phyloP scores from a whole-genome alignment of 2,797 vertebrate genomes.

The Enteromius radiatus region DNA sequence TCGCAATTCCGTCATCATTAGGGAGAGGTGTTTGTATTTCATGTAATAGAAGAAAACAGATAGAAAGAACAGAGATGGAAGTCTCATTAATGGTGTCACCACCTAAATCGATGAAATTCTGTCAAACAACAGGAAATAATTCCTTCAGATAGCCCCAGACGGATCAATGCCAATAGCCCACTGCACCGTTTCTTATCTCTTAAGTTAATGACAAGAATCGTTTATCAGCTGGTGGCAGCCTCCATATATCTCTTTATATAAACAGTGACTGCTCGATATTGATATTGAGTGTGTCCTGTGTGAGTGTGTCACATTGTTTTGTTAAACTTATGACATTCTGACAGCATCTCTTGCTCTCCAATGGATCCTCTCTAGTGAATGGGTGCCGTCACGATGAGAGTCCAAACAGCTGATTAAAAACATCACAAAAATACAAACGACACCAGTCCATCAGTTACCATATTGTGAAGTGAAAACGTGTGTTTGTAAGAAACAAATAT shows the following conservation, averaged over 20 bases:
- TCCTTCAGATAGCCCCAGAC: constrained; percentile 33
- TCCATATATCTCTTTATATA: constrained; percentile 15
- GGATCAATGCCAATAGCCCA: constrained; percentile 67
- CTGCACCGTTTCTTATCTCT: constrained; percentile 41
- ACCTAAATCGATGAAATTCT: constrained; percentile 59
- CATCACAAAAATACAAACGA: not conserved
- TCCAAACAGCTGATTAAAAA: not conserved
- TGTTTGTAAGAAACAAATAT: not conserved
- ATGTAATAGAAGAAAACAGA: constrained; percentile 16
- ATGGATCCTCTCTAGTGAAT: not conserved
- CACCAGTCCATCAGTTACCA: not conserved
- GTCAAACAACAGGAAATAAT: constrained; percentile 58
- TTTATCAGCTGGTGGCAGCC: constrained; percentile 34
- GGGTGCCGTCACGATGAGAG: not conserved
- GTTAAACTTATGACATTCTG: not conserved
- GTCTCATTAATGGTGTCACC: constrained; percentile 66
- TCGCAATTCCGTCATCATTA: constrained; percentile 31
- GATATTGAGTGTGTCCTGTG: not conserved
- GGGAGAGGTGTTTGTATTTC: constrained; percentile 13
- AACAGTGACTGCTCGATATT: not conserved
- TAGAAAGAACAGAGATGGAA: constrained; percentile 1
- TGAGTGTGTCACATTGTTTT: not conserved
- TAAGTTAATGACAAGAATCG: constrained; percentile 43
- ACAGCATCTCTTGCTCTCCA: too few relatives aligned
- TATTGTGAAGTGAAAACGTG: not conserved